phyloP scores from a whole-genome alignment of 64 coral and sea anemone genomes.

The Stichodactyla helianthus region DNA sequence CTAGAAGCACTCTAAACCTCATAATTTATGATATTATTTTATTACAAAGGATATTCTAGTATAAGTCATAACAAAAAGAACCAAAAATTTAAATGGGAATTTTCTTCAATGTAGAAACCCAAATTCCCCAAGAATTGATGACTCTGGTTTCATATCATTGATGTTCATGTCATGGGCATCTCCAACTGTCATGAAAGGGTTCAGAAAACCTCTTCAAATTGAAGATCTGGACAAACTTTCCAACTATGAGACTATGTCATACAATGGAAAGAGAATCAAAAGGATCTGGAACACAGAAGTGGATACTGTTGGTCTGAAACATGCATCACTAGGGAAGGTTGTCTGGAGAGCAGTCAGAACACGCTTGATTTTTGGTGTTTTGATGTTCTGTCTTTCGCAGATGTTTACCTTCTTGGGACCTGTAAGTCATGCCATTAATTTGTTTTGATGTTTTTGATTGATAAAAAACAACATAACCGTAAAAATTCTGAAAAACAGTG shows the following conservation, averaged over 20 bases:
- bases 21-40: too few relatives aligned
- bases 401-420: conserved; percentile 72
- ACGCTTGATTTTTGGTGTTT: conserved; percentile 42
- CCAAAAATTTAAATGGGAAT: too few relatives aligned
- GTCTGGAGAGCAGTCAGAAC: conserved; percentile 51
- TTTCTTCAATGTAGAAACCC: conserved; percentile 37
- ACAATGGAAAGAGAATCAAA: conserved; percentile 48
- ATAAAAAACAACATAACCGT: too few relatives aligned
- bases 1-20: too few relatives aligned
- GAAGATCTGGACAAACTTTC: conserved; percentile 82
- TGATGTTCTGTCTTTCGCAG: conserved; percentile 57
- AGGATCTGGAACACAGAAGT: conserved; percentile 81
- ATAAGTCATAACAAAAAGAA: too few relatives aligned
- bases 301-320: conserved; percentile 36
- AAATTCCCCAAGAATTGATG: conserved; percentile 54
- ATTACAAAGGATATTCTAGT: too few relatives aligned
- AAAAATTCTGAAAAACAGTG: too few relatives aligned
- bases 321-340: conserved; percentile 48
- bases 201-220: conserved; percentile 54
- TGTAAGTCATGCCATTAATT: conserved; percentile 45
- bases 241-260: conserved; percentile 52
- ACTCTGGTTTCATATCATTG: conserved; percentile 74
- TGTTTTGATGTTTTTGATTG: neutral
- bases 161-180: conserved; percentile 85
- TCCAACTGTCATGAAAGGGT: conserved; percentile 64